Percentiles rank a stretch among this genome's conserved stretches.
These are phyloP conservation scores for Acronicta leporina DNA, from an alignment of 2,888 invertebrate genomes.

Conservation along the genomic window DNA sequence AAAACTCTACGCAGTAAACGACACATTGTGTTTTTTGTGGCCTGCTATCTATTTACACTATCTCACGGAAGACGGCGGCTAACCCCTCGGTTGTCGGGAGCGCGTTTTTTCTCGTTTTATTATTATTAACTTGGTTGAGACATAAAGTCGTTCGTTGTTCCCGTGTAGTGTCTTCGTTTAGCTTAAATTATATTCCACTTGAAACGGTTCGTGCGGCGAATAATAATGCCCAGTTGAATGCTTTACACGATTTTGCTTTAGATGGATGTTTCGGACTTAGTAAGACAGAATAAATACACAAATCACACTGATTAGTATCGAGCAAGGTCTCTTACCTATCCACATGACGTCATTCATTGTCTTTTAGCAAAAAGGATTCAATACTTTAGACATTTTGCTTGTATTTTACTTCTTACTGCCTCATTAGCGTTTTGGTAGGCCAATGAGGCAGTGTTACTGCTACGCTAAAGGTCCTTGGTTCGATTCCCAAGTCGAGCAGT, in stretches of 20 bases:
- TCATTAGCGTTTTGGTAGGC: too few relatives aligned
- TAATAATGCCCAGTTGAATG: conserved; percentile 52
- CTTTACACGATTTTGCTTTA: conserved; percentile 23
- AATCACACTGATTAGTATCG: conserved; percentile 30
- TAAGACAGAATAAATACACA: conserved; percentile 17
- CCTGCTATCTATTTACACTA: conserved; percentile 64
- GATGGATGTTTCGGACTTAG: conserved; percentile 1
- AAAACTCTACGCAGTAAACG: conserved; percentile 54
- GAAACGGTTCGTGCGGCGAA: conserved; percentile 57
- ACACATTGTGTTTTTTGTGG: conserved; percentile 69
- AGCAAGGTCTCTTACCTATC: conserved; percentile 1
- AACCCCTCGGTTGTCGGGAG: conserved; percentile 79
- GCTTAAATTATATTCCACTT: conserved; percentile 42
- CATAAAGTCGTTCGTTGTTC: conserved; percentile 42
- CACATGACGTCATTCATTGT: background rate
- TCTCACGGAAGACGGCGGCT: conserved; percentile 79
- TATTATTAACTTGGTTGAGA: conserved; percentile 83
- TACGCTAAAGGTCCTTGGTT: too few relatives aligned
- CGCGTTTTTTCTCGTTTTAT: conserved; percentile 85
- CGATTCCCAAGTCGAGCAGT: too few relatives aligned
- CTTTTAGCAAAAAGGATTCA: background rate
- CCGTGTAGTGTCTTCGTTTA: conserved; percentile 34
- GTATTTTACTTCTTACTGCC: too few relatives aligned
- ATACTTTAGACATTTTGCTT: too few relatives aligned
- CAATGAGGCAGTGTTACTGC: too few relatives aligned